A percentile compares a stretch with the other conserved stretches of the same genome.
Evolutionary conservation across 2,888 invertebrate species (phyloP).

Genomic region (Orgyia antiqua): DNA sequence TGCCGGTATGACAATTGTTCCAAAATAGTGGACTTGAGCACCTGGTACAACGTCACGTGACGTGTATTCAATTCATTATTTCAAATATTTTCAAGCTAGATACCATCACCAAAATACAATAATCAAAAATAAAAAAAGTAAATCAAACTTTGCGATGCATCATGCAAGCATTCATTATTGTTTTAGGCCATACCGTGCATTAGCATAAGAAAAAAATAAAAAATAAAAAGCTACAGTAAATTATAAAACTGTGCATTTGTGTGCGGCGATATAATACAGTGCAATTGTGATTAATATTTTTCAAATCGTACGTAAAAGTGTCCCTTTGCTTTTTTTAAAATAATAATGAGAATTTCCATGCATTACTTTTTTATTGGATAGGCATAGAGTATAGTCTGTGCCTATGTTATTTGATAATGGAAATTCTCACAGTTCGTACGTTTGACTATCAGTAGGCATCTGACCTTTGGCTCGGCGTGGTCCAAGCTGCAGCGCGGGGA

Average conservation of each 20-base stretch:
- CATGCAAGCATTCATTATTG: slow-evolving; percentile 23
- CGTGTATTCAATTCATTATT: too few relatives aligned
- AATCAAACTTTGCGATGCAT: background rate
- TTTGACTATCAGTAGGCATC: slow-evolving; percentile 34
- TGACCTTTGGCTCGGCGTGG: slow-evolving; percentile 72
- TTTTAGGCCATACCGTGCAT: slow-evolving; percentile 22
- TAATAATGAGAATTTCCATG: slow-evolving; percentile 26
- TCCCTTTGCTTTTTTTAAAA: too few relatives aligned
- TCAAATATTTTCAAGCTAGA: too few relatives aligned
- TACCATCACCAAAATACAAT: too few relatives aligned
- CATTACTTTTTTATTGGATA: slow-evolving; percentile 1
- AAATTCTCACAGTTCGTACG: slow-evolving; percentile 31
- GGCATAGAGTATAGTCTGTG: slow-evolving; percentile 10
- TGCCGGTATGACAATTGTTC: too few relatives aligned
- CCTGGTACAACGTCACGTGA: too few relatives aligned
- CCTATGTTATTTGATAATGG: slow-evolving; percentile 17
- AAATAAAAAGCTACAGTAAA: slow-evolving; percentile 3
- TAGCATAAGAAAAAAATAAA: slow-evolving; percentile 8
- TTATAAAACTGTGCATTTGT: slow-evolving; percentile 18
- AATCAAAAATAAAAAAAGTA: background rate
- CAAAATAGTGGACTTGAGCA: too few relatives aligned
- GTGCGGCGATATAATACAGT: slow-evolving; percentile 18
- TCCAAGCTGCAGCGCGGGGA: slow-evolving; percentile 74
- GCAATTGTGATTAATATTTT: slow-evolving; percentile 18
- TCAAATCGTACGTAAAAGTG: slow-evolving; percentile 12